These are phyloP conservation scores for Hyperoodon ampullatus DNA, from an alignment of 2,113 vertebrate species.

Conservation along the genomic window DNA sequence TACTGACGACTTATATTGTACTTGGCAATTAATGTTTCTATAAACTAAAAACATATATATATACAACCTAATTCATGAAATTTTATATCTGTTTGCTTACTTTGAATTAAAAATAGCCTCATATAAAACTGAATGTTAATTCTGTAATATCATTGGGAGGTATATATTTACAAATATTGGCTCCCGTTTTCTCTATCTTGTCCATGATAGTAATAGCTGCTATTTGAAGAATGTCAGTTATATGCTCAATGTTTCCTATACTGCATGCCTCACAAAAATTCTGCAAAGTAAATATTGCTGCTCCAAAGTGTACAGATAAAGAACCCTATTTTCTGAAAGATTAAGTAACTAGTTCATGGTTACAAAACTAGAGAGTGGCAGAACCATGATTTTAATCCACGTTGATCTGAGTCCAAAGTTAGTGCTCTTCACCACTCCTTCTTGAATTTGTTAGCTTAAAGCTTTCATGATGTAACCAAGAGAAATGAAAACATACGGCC, in stretches of 20 bases:
- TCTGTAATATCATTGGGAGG: slow-evolving; percentile 53
- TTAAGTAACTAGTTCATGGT: no score
- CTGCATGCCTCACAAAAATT: neutral
- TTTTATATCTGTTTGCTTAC: slow-evolving; percentile 72
- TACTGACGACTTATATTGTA: slow-evolving; percentile 69
- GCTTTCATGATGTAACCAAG: neutral
- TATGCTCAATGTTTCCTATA: neutral
- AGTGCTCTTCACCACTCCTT: neutral
- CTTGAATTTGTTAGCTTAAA: neutral
- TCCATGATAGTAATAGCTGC: neutral
- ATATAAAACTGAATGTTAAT: slow-evolving; percentile 76
- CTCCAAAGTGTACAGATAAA: neutral
- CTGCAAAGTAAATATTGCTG: neutral
- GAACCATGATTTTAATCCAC: neutral
- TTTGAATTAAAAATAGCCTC: slow-evolving; percentile 67
- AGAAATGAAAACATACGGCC: neutral
- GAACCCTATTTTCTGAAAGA: neutral
- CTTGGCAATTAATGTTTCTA: slow-evolving; percentile 72
- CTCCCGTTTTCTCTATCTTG: neutral
- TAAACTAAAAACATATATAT: neutral
- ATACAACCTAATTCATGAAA: slow-evolving; percentile 70
- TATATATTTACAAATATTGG: slow-evolving; percentile 13
- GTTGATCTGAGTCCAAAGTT: neutral
- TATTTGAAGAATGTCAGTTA: neutral
- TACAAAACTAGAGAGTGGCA: no score